These are phyloP conservation scores for Cephus spinipes DNA, from an alignment of 2,888 invertebrate species.

Conservation along the genomic window DNA sequence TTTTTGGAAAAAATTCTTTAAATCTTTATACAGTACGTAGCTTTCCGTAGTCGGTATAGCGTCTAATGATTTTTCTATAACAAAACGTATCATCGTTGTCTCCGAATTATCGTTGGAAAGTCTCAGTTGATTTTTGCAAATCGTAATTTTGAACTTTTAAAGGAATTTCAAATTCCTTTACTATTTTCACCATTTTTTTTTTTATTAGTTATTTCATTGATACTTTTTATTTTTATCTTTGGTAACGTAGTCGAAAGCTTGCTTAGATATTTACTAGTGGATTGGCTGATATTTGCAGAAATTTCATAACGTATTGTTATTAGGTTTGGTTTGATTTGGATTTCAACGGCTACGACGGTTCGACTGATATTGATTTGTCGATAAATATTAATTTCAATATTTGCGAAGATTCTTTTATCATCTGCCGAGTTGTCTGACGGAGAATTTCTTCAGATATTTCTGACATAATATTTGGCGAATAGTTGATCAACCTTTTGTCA, in stretches of 20 bases:
- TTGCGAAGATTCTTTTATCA: constrained; percentile 15
- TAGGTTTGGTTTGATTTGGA: background rate
- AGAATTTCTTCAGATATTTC: constrained; percentile 21
- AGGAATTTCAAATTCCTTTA: too few relatives aligned
- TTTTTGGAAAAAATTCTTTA: background rate
- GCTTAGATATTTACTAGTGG: background rate
- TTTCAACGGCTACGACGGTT: background rate
- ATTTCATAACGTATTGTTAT: background rate
- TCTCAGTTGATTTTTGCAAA: too few relatives aligned
- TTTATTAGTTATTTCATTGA: background rate
- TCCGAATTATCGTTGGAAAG: too few relatives aligned
- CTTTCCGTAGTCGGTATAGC: too few relatives aligned
- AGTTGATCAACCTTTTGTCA: background rate
- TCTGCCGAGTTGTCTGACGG: constrained; percentile 23
- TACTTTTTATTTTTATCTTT: background rate
- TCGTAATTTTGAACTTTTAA: too few relatives aligned
- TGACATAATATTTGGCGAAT: background rate
- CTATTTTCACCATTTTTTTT: too few relatives aligned
- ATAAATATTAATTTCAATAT: background rate
- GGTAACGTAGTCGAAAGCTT: background rate
- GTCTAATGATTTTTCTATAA: too few relatives aligned
- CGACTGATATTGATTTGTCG: background rate
- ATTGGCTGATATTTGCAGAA: background rate
- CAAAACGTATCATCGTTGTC: too few relatives aligned
- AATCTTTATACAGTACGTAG: too few relatives aligned